Evolutionary conservation across 2,797 vertebrate species (phyloP).

Genomic region (Sebastes baramenuke): DNA sequence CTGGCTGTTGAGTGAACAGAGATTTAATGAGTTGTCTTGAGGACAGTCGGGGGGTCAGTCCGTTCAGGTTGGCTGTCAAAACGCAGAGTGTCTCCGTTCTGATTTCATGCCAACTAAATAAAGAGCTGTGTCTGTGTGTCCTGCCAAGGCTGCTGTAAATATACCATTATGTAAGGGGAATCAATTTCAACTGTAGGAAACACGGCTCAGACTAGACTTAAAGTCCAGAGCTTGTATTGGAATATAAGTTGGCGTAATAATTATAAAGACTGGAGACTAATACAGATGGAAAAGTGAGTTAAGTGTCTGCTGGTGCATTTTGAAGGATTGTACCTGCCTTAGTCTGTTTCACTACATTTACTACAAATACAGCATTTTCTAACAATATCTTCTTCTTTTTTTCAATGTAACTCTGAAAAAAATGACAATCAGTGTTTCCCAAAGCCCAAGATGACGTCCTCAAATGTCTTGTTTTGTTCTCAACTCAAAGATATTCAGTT

Average conservation of each 20-base stretch:
- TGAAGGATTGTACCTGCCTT: background rate
- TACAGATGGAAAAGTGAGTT: background rate
- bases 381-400: background rate
- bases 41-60: constrained; percentile 53
- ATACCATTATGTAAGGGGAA: constrained; percentile 74
- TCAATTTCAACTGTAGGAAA: constrained; percentile 66
- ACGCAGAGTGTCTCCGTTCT: constrained; percentile 64
- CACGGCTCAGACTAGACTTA: constrained; percentile 32
- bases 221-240: constrained; percentile 25
- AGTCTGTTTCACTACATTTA: background rate
- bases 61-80: constrained; percentile 64
- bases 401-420: background rate
- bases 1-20: constrained; percentile 29
- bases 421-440: too few species aligned
- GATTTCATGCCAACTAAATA: constrained; percentile 74
- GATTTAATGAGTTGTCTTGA: constrained; percentile 43
- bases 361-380: background rate
- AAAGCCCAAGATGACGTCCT: too few species aligned
- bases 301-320: background rate
- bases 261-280: constrained; percentile 12
- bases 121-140: constrained; percentile 65
- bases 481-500: too few species aligned
- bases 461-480: too few species aligned
- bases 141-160: constrained; percentile 78
- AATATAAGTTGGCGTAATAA: constrained; percentile 28